Conservation (phyloP, 1,140 invertebrate genomes). For the Leptinotarsa lineolata region DNA sequence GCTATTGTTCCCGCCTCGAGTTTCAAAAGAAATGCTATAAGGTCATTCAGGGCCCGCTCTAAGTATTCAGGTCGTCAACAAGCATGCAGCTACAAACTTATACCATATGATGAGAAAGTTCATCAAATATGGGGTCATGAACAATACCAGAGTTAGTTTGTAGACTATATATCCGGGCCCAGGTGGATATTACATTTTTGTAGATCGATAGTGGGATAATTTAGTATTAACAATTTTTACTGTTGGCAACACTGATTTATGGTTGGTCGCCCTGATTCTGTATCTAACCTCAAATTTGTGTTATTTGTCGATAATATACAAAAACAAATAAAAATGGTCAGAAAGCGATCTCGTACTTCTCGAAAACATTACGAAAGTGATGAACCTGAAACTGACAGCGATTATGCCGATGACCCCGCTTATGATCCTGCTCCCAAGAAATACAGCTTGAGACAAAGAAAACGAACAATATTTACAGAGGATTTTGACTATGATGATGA, state of each 20-base stretch:
- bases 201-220: too few species aligned
- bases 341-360: constrained; percentile 37
- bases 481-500: constrained; percentile 45
- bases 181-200: too few species aligned
- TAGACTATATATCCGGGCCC: too few species aligned
- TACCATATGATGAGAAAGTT: too few species aligned
- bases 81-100: too few species aligned
- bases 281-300: background rate
- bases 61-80: too few species aligned
- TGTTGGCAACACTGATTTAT: background rate
- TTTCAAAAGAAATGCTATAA: too few species aligned
- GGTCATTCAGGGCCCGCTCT: too few species aligned
- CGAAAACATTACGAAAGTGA: constrained; percentile 40
- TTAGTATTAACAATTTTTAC: too few species aligned
- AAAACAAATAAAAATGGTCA: constrained; percentile 41
- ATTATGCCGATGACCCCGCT: constrained; percentile 30
- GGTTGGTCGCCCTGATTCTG: background rate
- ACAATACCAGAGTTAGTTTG: too few species aligned
- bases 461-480: constrained; percentile 36
- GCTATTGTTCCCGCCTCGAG: too few species aligned
- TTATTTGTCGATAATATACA: background rate
- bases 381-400: constrained; percentile 43
- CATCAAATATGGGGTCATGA: too few species aligned
- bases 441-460: constrained; percentile 44
- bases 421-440: constrained; percentile 39